Percentiles rank a stretch among this genome's conserved stretches.
Evolutionary conservation across 2,113 vertebrate genomes (phyloP).

Genomic region (Heptranchias perlo): DNA sequence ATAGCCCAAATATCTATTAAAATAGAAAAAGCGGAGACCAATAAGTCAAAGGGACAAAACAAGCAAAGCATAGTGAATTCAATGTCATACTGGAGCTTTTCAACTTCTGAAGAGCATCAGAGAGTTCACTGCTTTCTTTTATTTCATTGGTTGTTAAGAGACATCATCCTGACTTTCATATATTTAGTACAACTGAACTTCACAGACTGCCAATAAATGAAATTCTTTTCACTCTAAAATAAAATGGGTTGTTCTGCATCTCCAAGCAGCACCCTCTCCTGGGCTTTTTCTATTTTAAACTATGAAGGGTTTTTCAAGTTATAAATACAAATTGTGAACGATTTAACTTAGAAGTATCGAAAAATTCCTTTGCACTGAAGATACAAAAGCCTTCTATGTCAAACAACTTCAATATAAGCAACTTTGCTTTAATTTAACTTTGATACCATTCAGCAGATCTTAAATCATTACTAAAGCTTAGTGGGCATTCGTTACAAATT

Average conservation of each 20-base stretch:
- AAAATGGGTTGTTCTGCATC: not conserved
- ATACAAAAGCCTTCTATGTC: not conserved
- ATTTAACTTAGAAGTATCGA: not conserved
- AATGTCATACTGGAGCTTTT: constrained; percentile 57
- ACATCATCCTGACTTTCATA: not conserved
- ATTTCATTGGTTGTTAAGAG: not conserved
- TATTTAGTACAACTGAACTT: not conserved
- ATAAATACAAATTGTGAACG: not conserved
- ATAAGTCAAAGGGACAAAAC: constrained; percentile 41
- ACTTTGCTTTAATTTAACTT: not conserved
- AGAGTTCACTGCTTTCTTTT: not conserved
- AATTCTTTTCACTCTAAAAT: not conserved
- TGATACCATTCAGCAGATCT: not conserved
- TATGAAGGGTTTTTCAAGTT: not conserved
- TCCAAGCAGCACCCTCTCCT: not conserved
- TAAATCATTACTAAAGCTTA: not conserved
- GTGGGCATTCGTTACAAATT: not conserved
- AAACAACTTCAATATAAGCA: not conserved
- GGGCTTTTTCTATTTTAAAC: not conserved
- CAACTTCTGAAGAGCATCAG: constrained; percentile 44
- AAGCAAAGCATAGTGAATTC: constrained; percentile 49
- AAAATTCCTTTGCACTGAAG: not conserved
- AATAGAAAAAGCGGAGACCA: constrained; percentile 27
- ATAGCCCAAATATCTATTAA: constrained; percentile 97
- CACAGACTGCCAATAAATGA: not conserved